A percentile compares a stretch with the other conserved stretches of the same genome.
phyloP scores from a whole-genome alignment of 1,140 invertebrate species.

The Cephus cinctus region DNA sequence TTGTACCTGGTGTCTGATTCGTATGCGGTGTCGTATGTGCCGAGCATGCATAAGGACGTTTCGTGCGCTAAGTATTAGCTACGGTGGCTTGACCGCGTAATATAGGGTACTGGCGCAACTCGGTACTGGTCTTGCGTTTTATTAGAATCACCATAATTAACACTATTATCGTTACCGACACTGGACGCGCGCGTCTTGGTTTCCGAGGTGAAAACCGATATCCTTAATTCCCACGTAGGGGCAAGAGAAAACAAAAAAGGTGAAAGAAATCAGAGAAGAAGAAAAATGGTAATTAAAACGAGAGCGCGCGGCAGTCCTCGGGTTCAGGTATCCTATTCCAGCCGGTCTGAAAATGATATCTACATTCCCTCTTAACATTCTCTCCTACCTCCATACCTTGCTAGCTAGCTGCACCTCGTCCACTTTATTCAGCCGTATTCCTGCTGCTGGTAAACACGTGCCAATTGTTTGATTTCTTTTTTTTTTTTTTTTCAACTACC shows the following conservation, averaged over 20 bases:
- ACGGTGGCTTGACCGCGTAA: too few species aligned
- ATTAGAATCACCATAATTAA: too few species aligned
- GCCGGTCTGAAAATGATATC: constrained; percentile 41
- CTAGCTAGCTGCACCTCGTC: constrained; percentile 6
- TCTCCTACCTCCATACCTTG: too few species aligned
- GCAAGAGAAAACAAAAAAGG: constrained; percentile 11
- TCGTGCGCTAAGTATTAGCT: too few species aligned
- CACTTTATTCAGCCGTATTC: constrained; percentile 9
- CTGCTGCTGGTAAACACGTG: constrained; percentile 8
- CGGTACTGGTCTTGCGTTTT: too few species aligned
- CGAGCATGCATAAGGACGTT: too few species aligned
- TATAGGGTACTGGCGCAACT: too few species aligned
- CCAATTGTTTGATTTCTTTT: constrained; percentile 8
- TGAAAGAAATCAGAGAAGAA: constrained; percentile 34
- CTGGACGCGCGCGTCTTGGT: too few species aligned
- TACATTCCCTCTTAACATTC: constrained; percentile 19
- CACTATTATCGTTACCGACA: too few species aligned
- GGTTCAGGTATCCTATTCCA: constrained; percentile 35
- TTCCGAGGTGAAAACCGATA: constrained; percentile 20
- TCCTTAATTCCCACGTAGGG: constrained; percentile 19
- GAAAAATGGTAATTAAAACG: constrained; percentile 39
- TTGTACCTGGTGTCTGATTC: too few species aligned
- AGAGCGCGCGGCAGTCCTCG: constrained; percentile 30
- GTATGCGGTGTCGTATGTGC: too few species aligned
- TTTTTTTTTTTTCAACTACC: constrained; percentile 17